Conservation (phyloP, 1,140 invertebrate genomes). For the Muscidifurax raptorellus region DNA sequence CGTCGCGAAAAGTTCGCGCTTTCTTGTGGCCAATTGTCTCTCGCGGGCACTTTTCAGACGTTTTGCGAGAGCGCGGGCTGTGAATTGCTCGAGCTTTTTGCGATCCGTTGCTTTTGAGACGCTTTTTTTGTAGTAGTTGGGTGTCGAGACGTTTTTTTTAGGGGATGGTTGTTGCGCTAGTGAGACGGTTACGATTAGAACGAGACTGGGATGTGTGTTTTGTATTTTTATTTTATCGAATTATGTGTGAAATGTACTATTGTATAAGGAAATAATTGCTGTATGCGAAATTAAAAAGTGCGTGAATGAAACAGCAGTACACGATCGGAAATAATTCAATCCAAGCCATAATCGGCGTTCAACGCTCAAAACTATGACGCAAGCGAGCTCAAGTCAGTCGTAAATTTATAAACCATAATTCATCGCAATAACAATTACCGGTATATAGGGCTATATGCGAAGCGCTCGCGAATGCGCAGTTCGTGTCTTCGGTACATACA, state of each 20-base stretch:
- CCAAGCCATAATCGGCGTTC: no score
- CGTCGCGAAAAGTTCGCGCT: background rate
- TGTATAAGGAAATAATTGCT: no score
- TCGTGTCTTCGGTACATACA: conserved; percentile 8
- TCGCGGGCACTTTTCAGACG: background rate
- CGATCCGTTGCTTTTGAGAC: background rate
- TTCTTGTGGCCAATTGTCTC: conserved; percentile 31
- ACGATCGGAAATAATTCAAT: no score
- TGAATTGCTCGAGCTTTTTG: background rate
- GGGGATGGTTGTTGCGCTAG: background rate
- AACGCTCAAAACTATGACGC: background rate
- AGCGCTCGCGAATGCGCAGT: background rate
- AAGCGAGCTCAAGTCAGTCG: background rate
- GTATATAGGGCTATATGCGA: background rate
- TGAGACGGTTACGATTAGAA: no score
- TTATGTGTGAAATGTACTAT: no score
- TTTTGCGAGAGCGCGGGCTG: background rate
- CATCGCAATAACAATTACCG: conserved; percentile 35
- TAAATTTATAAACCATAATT: background rate
- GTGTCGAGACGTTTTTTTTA: background rate
- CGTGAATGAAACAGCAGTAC: no score
- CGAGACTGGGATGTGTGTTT: no score
- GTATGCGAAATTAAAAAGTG: no score
- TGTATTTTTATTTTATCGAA: no score
- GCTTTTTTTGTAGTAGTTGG: background rate